Percentiles rank a stretch among this genome's conserved stretches.
Conservation (phyloP, 2,888 invertebrate genomes). For the Sesia bembeciformis region DNA sequence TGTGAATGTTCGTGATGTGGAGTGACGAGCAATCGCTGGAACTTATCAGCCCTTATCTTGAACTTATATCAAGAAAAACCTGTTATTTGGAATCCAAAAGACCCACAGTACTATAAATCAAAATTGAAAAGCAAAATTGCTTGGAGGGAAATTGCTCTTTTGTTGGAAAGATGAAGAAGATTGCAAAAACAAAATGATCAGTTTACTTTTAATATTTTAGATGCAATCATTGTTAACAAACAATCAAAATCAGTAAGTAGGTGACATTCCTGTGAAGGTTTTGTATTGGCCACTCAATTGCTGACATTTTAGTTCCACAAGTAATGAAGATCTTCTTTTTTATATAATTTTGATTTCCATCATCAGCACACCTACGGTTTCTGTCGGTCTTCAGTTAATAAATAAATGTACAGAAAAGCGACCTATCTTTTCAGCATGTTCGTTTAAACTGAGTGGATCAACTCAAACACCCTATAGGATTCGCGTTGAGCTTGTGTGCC, state of each 20-base stretch:
- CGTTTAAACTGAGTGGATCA: background rate
- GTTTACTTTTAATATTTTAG: too few species aligned
- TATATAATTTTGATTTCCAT: too few species aligned
- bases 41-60: too few species aligned
- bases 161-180: background rate
- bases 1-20: constrained; percentile 2
- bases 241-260: too few species aligned
- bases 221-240: too few species aligned
- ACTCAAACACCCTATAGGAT: background rate
- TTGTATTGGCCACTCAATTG: too few species aligned
- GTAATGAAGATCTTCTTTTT: too few species aligned
- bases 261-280: too few species aligned
- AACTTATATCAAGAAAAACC: background rate
- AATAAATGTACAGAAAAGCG: background rate
- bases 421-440: background rate
- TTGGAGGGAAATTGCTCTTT: background rate
- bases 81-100: background rate
- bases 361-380: background rate
- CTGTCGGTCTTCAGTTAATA: background rate
- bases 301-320: too few species aligned
- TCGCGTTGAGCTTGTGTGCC: background rate
- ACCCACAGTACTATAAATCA: background rate
- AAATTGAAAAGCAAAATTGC: background rate
- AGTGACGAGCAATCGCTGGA: constrained; percentile 3
- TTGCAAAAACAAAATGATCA: background rate